Evolutionary conservation across 1,140 invertebrate genomes (phyloP), one percentile per base, ranked within the genome.

Genomic region (Hyles vespertilio): DNA sequence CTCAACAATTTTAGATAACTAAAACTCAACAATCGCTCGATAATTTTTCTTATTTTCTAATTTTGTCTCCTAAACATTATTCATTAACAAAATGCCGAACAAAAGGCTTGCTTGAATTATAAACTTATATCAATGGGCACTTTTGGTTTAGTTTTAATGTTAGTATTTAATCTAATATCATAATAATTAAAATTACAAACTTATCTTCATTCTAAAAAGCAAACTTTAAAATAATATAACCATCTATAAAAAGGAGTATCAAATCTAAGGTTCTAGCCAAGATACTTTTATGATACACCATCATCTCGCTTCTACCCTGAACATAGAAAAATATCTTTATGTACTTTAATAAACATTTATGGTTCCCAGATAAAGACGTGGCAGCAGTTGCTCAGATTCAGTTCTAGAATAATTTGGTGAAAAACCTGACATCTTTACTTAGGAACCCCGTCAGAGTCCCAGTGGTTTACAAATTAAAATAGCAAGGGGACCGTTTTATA

Each of bases 111-210:
- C 77, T 73, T 65, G 60, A 72, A 78, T 84, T 84, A 79, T 89
- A 89, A 89, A 89, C 82, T 89, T 88, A 90, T 87, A 78, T 88
- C 87, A 90, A 89, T 89, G 87, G 89, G 89, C 89, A 90, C 89
- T 90, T 90, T 89, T 89, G 89, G 89, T 90, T 89, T 90, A 88
- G 81, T 89, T 85, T 89, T 84, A 86, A 85, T 84, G 83, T 89
- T 89, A 88, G 81, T 84, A 81, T 85, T 86, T 84, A 86, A 77
- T 81, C 82, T 87, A 87, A 84, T 84, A 86, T 85, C 73, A 71
- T 85, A 84, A 69, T 84, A 86, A 87, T 84, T 84, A 87, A 84
- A 87, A 84, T 87, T 86, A 87, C 80, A 84, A 87, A 86, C 83
- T 85, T 86, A 86, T 84, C 68, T 72, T 74, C 79, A 74, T 63